Evolutionary conservation across 2,797 vertebrate species (phyloP).

Genomic region (Chrysocyon brachyurus): DNA sequence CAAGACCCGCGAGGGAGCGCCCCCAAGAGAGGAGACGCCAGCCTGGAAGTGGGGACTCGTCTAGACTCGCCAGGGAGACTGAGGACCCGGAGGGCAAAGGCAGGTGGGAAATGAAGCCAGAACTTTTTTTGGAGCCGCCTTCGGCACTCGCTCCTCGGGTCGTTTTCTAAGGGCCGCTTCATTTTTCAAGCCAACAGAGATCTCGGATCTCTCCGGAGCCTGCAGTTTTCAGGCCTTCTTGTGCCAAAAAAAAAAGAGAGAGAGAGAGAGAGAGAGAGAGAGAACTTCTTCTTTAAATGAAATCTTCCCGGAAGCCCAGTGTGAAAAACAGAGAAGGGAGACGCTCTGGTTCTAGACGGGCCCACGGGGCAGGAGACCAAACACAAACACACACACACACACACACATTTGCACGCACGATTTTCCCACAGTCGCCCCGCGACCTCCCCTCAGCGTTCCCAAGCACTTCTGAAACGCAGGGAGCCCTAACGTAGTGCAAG

Average conservation of each 20-base stretch:
- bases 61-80: neutral
- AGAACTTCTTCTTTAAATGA: constrained; percentile 47
- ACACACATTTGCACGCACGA: too few species aligned
- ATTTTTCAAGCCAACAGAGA: constrained; percentile 59
- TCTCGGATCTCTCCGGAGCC: constrained; percentile 45
- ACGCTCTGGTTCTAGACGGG: neutral
- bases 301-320: constrained; percentile 29
- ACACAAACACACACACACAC: neutral
- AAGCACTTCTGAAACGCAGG: neutral
- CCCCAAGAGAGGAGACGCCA: neutral
- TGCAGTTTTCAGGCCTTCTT: constrained; percentile 66
- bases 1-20: neutral
- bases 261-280: too few species aligned
- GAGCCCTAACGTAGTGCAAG: neutral
- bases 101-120: neutral
- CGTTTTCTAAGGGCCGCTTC: constrained; percentile 22
- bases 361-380: neutral
- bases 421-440: neutral
- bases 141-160: neutral
- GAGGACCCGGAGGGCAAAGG: neutral
- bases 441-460: neutral
- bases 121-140: neutral
- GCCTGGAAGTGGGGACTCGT: neutral
- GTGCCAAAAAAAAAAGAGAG: neutral
- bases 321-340: constrained; percentile 37